These are phyloP conservation scores for Oscheius sp. DNA, from an alignment of 2,888 invertebrate genomes.

Conservation along the genomic window DNA sequence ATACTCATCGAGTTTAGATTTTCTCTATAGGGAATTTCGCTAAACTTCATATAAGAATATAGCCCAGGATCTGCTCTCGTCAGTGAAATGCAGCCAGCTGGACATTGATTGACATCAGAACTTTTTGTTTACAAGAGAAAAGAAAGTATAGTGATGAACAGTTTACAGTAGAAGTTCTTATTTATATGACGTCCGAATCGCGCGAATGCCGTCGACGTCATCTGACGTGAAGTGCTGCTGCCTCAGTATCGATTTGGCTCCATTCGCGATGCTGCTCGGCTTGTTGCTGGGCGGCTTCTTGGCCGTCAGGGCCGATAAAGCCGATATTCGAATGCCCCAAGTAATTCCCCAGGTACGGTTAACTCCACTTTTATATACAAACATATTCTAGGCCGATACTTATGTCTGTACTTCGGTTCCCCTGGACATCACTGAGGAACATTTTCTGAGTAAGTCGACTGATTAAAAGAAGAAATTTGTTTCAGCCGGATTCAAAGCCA, in stretches of 20 bases:
- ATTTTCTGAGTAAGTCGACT: constrained; percentile 83
- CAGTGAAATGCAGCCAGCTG: too few species aligned
- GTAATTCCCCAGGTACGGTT: constrained; percentile 26
- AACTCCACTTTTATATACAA: neutral
- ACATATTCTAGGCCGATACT: constrained; percentile 83
- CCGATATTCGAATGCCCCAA: constrained; percentile 59
- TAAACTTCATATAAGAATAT: too few species aligned
- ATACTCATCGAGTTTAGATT: too few species aligned
- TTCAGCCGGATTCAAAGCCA: constrained; percentile 89
- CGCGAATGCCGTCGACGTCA: too few species aligned
- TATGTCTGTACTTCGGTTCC: constrained; percentile 91
- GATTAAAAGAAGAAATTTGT: neutral
- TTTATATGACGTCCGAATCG: too few species aligned
- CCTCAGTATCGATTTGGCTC: constrained; percentile 15
- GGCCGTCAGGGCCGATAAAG: constrained; percentile 15
- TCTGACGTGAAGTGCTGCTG: constrained; percentile 11
- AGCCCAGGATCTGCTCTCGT: too few species aligned
- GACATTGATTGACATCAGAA: too few species aligned
- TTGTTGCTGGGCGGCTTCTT: constrained; percentile 21
- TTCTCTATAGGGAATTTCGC: too few species aligned
- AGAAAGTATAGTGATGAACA: too few species aligned
- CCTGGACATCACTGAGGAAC: constrained; percentile 84
- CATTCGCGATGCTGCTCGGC: constrained; percentile 33
- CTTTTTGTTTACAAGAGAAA: too few species aligned
- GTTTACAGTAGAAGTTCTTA: too few species aligned